These are phyloP conservation scores for Phengaris alcon DNA, from an alignment of 2,888 invertebrate species.

Conservation along the genomic window DNA sequence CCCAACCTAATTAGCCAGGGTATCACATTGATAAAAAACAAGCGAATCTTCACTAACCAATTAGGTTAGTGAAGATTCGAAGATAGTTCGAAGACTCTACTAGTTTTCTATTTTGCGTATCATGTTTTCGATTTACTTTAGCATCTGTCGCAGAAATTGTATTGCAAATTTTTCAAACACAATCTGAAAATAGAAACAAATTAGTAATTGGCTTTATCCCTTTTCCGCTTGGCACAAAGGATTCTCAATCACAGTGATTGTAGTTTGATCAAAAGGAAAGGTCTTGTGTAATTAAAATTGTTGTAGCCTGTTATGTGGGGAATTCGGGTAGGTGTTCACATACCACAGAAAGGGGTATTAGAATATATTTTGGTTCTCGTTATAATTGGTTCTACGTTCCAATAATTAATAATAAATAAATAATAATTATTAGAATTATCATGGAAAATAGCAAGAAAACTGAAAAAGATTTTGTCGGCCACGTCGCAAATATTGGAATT, in stretches of 20 bases:
- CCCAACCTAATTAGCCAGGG: not conserved
- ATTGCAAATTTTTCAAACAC: not conserved
- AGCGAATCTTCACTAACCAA: not conserved
- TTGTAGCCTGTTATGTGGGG: not conserved
- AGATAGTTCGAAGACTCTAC: no score
- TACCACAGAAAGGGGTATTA: not conserved
- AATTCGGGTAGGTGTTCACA: slow-evolving; percentile 10
- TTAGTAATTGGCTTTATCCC: slow-evolving; percentile 13
- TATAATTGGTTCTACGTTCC: no score
- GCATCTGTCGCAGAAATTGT: not conserved
- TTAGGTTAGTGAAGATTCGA: no score
- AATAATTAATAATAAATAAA: no score
- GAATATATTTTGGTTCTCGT: not conserved
- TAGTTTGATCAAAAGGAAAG: slow-evolving; percentile 8
- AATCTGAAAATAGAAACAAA: slow-evolving; percentile 5
- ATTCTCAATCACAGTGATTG: slow-evolving; percentile 16
- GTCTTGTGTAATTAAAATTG: slow-evolving; percentile 8
- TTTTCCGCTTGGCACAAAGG: not conserved
- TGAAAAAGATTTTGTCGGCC: no score
- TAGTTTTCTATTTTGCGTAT: not conserved
- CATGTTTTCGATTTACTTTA: not conserved
- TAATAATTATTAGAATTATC: no score
- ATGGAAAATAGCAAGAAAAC: no score
- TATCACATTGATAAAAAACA: not conserved
- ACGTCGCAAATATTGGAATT: no score